These are phyloP conservation scores for Vanacampus margaritifer DNA, from an alignment of 2,113 vertebrate species.

Conservation along the genomic window DNA sequence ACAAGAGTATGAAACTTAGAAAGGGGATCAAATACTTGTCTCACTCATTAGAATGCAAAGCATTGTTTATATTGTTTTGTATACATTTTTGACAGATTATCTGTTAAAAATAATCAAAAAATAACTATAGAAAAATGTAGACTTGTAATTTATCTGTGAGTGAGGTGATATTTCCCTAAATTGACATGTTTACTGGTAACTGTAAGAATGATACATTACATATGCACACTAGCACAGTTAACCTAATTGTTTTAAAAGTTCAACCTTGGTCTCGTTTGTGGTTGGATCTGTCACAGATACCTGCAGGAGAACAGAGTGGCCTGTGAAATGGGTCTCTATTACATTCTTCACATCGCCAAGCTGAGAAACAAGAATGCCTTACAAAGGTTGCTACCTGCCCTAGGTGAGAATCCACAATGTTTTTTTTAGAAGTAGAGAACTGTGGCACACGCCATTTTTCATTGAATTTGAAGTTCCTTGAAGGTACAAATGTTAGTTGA, in stretches of 20 bases:
- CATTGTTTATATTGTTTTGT: no score
- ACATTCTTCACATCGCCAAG: conserved; percentile 90
- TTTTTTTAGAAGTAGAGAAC: background rate
- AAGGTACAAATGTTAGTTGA: background rate
- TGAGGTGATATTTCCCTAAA: background rate
- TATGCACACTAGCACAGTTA: background rate
- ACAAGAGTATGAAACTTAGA: no score
- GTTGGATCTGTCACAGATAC: conserved; percentile 70
- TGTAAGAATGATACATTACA: background rate
- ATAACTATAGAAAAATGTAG: no score
- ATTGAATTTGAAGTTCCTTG: background rate
- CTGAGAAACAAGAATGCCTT: conserved; percentile 94
- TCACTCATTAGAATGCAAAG: no score
- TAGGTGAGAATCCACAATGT: conserved; percentile 69
- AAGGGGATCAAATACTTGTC: no score
- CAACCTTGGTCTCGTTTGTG: background rate
- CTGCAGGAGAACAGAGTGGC: conserved; percentile 92
- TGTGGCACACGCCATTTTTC: background rate
- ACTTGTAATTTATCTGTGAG: no score
- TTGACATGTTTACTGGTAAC: background rate
- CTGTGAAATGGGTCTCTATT: conserved; percentile 94
- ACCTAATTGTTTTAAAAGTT: background rate
- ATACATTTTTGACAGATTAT: no score
- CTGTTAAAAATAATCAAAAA: no score
- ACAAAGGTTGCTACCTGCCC: conserved; percentile 83